Evolutionary conservation across 2,797 vertebrate genomes (phyloP).

Genomic region (Halcyon leucocephala): DNA sequence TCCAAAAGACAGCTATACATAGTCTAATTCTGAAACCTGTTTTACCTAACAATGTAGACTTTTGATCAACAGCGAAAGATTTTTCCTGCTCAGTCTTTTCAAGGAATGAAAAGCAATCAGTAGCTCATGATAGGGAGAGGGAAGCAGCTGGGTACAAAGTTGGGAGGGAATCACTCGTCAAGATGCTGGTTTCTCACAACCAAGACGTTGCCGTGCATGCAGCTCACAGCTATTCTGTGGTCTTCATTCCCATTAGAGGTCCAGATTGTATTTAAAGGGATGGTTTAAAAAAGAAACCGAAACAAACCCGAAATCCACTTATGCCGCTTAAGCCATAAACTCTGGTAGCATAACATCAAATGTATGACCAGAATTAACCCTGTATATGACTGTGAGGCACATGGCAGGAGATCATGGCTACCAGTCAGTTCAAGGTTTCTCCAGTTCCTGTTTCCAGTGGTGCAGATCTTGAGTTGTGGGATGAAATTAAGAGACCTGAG

Average conservation of each 20-base stretch:
- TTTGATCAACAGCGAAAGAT: background rate
- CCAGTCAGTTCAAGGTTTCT: slow-evolving; percentile 10
- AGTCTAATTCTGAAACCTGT: background rate
- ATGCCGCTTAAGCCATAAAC: background rate
- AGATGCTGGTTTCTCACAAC: background rate
- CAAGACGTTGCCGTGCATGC: background rate
- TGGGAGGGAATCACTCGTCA: background rate
- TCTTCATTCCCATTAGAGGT: background rate
- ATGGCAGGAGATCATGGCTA: background rate
- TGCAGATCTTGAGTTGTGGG: slow-evolving; percentile 2
- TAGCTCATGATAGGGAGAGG: background rate
- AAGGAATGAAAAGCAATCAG: background rate
- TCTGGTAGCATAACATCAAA: background rate
- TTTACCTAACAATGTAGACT: background rate
- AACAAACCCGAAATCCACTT: background rate
- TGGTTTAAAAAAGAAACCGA: background rate
- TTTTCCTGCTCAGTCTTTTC: background rate
- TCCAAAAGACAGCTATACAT: background rate
- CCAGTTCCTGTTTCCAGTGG: slow-evolving; percentile 24
- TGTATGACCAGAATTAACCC: background rate
- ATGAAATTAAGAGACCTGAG: slow-evolving; percentile 43
- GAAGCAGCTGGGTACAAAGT: background rate
- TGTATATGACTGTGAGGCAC: background rate
- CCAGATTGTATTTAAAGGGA: background rate
- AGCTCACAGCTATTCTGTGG: background rate